Conservation (phyloP, 2,888 invertebrate species). For the Eurois occulta region DNA sequence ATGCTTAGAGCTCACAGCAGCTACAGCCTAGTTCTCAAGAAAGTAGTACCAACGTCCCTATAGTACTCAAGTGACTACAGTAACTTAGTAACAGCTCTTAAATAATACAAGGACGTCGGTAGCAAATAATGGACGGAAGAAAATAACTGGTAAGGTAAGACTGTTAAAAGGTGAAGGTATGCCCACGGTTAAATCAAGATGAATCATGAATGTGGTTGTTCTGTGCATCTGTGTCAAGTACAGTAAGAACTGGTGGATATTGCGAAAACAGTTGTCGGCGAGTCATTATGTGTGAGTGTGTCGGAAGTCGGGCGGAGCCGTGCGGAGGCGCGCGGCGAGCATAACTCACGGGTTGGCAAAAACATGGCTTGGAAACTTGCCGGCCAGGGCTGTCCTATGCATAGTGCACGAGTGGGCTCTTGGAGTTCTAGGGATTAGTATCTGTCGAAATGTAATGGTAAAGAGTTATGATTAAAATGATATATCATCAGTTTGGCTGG, state of each 20-base stretch:
- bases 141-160: background rate
- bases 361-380: slow-evolving; percentile 58
- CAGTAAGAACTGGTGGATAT: slow-evolving; percentile 42
- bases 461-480: background rate
- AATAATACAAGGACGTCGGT: background rate
- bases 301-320: slow-evolving; percentile 54
- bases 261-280: slow-evolving; percentile 61
- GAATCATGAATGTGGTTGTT: slow-evolving; percentile 19
- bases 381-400: slow-evolving; percentile 47
- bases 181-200: background rate
- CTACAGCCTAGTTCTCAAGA: background rate
- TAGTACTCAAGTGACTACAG: background rate
- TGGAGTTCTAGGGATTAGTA: background rate
- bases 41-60: background rate
- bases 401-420: background rate
- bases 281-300: slow-evolving; percentile 65
- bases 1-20: background rate
- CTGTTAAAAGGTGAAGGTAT: background rate
- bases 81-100: background rate
- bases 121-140: background rate
- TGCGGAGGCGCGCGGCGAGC: slow-evolving; percentile 44
- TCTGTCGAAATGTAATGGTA: background rate
- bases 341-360: slow-evolving; percentile 60
- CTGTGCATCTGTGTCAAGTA: slow-evolving; percentile 16
- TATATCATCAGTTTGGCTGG: background rate